Conservation (phyloP, 2,797 vertebrate genomes). For the Bucorvus abyssinicus region DNA sequence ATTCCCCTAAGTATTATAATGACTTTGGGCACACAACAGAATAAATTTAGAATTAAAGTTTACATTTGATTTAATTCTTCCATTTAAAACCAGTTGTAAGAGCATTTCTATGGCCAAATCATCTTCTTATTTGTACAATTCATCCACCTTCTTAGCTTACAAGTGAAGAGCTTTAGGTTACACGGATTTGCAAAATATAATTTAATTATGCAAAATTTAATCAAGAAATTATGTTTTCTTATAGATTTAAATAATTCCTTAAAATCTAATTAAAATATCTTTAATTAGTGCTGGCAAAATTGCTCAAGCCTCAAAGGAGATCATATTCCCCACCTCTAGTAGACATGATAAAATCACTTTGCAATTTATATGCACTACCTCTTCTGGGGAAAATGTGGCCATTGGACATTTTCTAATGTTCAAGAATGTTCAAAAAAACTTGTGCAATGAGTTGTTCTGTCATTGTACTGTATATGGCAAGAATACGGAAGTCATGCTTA, state of each 20-base stretch:
- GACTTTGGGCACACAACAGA: not conserved
- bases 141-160: not conserved
- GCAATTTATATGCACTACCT: not conserved
- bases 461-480: not conserved
- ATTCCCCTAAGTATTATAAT: not conserved
- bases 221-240: constrained; percentile 33
- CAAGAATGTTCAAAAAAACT: not conserved
- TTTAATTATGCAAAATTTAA: constrained; percentile 47
- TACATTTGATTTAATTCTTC: not conserved
- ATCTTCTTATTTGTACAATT: not conserved
- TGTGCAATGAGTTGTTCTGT: not conserved
- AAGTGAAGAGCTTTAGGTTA: constrained; percentile 4
- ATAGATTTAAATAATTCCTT: constrained; percentile 23
- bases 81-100: not conserved
- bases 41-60: not conserved
- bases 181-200: constrained; percentile 10
- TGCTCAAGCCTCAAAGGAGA: constrained; percentile 23
- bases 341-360: constrained; percentile 34
- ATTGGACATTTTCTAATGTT: not conserved
- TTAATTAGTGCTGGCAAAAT: constrained; percentile 44
- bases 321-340: not conserved
- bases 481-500: not conserved
- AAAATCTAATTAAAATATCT: constrained; percentile 41
- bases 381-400: not conserved
- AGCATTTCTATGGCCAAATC: not conserved